Base-by-base conservation (phyloP, 2,888 invertebrate genomes). In the Oscheius sp. region DNA sequence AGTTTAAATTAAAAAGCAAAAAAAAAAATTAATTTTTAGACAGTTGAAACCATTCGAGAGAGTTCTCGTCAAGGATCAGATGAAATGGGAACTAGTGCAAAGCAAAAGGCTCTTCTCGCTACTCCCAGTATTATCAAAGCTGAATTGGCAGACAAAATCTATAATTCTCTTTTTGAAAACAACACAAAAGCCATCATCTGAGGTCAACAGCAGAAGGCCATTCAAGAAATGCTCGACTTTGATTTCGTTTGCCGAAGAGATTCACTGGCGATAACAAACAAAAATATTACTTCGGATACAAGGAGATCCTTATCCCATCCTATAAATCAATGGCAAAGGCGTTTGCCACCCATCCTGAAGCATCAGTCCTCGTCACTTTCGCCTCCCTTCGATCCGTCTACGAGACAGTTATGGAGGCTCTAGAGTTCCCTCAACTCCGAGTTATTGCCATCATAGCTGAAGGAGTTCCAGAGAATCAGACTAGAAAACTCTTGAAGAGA, bases 231-330 rank as follows among this genome's bases (percentile, higher is more conserved):
- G 95, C 88, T 96, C 76, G 95, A 96, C 87, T 96, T 95, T 88
- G 96, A 96, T 89, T 95, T 93, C 88, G 93, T 94, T 23, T 94
- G 96, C 89, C 91, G 94, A 27, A 90, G 97, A 82, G 88, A 90
- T 96, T 98, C 89, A 95, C 93, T 15, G 89, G 89, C 0, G 96
- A 98, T 88, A 97, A 98, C 89, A 96, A 96, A 87, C 96, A 96
- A 89, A 99, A 98, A 88, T 98, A 94, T 89, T 99, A 99, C 88
- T 98, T 96, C 92, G 98, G 98, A 0, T 96, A 98, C 89, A 95
- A 96, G 87, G 79, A 85, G 65, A 76, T 85, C 53, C 75, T 85
- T 15, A 72, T 85, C 25, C 75, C 89, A 83, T 94, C 96, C 5
- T 99, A 97, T 89, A 96, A 96, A 82, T 93, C 93, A 85, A 96